Conservation (phyloP, 2,113 vertebrate genomes). For the Piaya cayana region DNA sequence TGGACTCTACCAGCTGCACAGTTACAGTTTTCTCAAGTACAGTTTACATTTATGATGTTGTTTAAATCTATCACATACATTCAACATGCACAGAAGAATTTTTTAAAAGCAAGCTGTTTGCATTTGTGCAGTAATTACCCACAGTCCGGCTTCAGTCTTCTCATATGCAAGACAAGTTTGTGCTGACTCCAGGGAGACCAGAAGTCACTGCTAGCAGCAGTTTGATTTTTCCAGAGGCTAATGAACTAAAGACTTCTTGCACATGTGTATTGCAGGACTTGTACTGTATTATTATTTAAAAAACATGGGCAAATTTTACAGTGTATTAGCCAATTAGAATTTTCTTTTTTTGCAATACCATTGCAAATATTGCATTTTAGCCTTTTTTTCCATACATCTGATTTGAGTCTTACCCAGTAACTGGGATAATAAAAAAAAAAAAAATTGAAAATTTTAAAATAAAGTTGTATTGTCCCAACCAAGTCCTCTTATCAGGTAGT, state of each 20-base stretch:
- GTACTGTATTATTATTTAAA: not conserved
- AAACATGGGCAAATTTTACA: not conserved
- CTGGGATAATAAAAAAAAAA: not conserved
- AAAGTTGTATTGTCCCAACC: not conserved
- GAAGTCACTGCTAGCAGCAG: not conserved
- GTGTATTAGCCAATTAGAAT: not conserved
- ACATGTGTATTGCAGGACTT: not conserved
- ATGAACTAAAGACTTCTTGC: not conserved
- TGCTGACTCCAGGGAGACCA: not conserved
- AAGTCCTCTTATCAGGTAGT: not conserved
- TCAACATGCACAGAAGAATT: conserved; percentile 13
- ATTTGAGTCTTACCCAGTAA: not conserved
- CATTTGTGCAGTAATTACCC: not conserved
- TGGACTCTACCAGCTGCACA: conserved; percentile 46
- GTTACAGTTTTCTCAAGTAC: conserved; percentile 35
- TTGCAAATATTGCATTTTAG: not conserved
- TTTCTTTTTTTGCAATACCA: not conserved
- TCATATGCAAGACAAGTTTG: not conserved
- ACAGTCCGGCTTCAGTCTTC: not conserved
- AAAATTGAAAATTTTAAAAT: not conserved
- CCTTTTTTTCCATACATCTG: not conserved
- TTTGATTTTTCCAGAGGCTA: not conserved
- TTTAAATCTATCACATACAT: conserved; percentile 54
- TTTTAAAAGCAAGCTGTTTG: conserved; percentile 45
- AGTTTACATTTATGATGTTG: conserved; percentile 65